Conservation (phyloP, 2,888 invertebrate species). For the Flexamia atlantica region DNA sequence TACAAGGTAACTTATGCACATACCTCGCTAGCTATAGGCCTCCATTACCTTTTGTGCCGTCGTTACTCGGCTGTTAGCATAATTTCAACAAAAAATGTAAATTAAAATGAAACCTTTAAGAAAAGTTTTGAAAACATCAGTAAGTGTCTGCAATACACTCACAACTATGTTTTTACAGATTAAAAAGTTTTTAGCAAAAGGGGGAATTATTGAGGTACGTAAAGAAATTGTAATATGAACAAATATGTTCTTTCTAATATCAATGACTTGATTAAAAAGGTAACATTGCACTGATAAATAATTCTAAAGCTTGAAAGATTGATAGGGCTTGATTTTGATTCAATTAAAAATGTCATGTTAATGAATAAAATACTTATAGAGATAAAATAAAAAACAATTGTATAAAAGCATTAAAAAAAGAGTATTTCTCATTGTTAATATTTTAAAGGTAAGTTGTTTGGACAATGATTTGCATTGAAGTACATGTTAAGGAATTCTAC, state of each 20-base stretch:
- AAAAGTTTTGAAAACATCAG: no score
- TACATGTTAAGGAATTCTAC: neutral
- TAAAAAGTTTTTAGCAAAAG: no score
- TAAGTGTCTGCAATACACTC: no score
- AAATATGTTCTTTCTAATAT: no score
- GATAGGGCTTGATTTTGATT: neutral
- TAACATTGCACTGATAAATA: neutral
- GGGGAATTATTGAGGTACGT: no score
- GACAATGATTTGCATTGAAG: neutral
- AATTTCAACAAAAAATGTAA: no score
- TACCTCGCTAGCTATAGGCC: constrained; percentile 19
- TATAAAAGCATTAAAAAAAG: neutral
- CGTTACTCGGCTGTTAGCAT: no score
- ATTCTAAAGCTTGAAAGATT: neutral
- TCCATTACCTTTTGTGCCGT: neutral
- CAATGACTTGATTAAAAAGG: no score
- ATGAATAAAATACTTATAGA: neutral
- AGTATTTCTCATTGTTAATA: neutral
- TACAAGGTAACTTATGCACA: constrained; percentile 44
- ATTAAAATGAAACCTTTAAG: no score
- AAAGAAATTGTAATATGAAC: no score
- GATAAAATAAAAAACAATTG: neutral
- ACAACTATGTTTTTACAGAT: no score
- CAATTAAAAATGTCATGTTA: neutral
- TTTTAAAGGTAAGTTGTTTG: neutral